Conservation (phyloP, 2,113 vertebrate species). For the Nibea coibor region DNA sequence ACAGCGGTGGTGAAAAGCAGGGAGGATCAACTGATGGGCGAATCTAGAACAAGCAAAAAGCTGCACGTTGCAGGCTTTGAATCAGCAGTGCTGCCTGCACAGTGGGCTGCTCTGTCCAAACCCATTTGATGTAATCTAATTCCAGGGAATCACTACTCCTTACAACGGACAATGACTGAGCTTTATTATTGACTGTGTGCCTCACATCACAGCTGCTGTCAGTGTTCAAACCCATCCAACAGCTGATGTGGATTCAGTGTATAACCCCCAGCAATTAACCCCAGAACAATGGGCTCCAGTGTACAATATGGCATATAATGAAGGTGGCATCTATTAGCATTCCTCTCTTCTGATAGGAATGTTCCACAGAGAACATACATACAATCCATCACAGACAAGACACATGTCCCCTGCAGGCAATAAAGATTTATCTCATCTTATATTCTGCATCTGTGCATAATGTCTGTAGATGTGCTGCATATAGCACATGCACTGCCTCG, state of each 20-base stretch:
- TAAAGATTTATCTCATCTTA: background rate
- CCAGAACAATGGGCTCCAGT: conserved; percentile 52
- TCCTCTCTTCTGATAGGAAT: conserved; percentile 21
- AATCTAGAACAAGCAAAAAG: background rate
- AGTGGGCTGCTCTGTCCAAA: conserved; percentile 36
- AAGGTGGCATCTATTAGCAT: conserved; percentile 30
- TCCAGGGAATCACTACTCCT: conserved; percentile 29
- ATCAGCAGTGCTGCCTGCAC: conserved; percentile 25
- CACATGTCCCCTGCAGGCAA: conserved; percentile 9
- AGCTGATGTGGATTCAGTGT: conserved; percentile 43
- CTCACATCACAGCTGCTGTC: conserved; percentile 61
- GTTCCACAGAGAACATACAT: conserved; percentile 27
- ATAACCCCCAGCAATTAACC: conserved; percentile 38
- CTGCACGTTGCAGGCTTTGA: background rate
- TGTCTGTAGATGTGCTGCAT: conserved; percentile 10
- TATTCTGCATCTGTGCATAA: background rate
- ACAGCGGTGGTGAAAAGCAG: background rate
- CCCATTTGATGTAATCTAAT: conserved; percentile 65
- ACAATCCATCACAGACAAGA: background rate
- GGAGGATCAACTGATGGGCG: background rate
- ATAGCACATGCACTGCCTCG: conserved; percentile 8
- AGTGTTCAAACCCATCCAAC: conserved; percentile 36
- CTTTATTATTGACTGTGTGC: conserved; percentile 64
- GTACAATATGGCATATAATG: conserved; percentile 31
- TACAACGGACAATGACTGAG: conserved; percentile 20